phyloP scores from a whole-genome alignment of 1,140 invertebrate genomes.

The Dendrolimus punctatus region DNA sequence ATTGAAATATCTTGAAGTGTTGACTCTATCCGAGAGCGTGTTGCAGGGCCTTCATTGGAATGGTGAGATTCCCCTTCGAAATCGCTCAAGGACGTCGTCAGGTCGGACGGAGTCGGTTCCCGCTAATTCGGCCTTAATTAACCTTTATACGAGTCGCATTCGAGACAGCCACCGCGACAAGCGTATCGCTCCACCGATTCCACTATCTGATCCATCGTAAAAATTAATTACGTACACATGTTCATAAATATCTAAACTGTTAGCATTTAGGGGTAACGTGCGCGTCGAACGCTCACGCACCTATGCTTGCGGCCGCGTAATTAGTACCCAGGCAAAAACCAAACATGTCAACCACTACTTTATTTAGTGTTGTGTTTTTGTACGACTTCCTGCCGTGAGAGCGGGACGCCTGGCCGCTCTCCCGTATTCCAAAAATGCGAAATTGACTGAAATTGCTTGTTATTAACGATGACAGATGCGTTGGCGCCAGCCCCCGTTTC shows the following conservation, averaged over 20 bases:
- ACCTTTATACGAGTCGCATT: conserved; percentile 31
- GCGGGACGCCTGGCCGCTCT: conserved; percentile 47
- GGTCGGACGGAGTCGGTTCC: conserved; percentile 20
- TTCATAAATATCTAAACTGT: conserved; percentile 64
- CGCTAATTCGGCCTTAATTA: conserved; percentile 41
- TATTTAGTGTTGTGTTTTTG: conserved; percentile 57
- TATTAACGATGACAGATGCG: conserved; percentile 70
- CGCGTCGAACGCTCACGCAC: conserved; percentile 41
- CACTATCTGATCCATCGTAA: conserved; percentile 64
- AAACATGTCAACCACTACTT: conserved; percentile 49
- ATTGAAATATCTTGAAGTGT: no score
- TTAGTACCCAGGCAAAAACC: conserved; percentile 44
- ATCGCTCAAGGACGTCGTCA: neutral
- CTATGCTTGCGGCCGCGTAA: conserved; percentile 27
- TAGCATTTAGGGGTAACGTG: conserved; percentile 47
- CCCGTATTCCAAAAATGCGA: conserved; percentile 61
- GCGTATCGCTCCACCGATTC: conserved; percentile 45
- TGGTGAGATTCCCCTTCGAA: no score
- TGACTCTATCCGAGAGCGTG: no score
- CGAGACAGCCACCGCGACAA: conserved; percentile 33
- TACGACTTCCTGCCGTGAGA: conserved; percentile 49
- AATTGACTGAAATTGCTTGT: conserved; percentile 68
- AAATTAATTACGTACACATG: conserved; percentile 69
- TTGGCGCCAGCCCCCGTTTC: conserved; percentile 40
- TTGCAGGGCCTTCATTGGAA: no score